phyloP scores from a whole-genome alignment of 2,888 invertebrate species.

The Morpho achilles region DNA sequence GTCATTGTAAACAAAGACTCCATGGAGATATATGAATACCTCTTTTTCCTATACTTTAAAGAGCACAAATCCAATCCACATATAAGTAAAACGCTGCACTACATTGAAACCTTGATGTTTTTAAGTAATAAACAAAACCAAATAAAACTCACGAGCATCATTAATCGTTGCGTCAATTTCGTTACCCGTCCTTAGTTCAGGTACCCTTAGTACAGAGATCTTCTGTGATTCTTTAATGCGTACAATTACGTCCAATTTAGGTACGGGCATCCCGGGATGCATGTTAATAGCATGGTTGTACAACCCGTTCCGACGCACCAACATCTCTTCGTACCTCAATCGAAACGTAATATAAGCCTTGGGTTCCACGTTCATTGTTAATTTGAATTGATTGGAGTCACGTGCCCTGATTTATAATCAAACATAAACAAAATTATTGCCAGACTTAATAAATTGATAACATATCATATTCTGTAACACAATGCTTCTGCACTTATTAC shows the following conservation, averaged over 20 bases:
- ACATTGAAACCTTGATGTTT: too few species aligned
- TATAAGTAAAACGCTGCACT: too few species aligned
- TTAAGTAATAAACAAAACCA: neutral
- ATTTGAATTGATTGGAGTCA: constrained; percentile 84
- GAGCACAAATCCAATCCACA: too few species aligned
- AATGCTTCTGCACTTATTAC: neutral
- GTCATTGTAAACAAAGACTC: neutral
- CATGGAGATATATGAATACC: neutral
- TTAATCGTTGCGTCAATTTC: constrained; percentile 77
- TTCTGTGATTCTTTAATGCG: constrained; percentile 81
- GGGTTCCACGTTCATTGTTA: constrained; percentile 83
- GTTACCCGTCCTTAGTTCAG: constrained; percentile 82
- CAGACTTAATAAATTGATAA: neutral
- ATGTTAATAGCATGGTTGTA: constrained; percentile 85
- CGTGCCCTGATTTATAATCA: constrained; percentile 71
- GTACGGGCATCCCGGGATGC: constrained; percentile 83
- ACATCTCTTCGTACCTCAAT: constrained; percentile 85
- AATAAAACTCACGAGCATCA: constrained; percentile 58
- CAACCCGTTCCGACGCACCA: constrained; percentile 80
- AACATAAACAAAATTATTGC: neutral
- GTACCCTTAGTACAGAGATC: constrained; percentile 80
- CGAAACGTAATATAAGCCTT: constrained; percentile 82
- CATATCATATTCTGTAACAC: neutral
- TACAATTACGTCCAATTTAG: constrained; percentile 81
- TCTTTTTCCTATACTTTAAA: neutral